Base-by-base conservation (phyloP, 2,797 vertebrate genomes). In the Enteromius trimaculatus region DNA sequence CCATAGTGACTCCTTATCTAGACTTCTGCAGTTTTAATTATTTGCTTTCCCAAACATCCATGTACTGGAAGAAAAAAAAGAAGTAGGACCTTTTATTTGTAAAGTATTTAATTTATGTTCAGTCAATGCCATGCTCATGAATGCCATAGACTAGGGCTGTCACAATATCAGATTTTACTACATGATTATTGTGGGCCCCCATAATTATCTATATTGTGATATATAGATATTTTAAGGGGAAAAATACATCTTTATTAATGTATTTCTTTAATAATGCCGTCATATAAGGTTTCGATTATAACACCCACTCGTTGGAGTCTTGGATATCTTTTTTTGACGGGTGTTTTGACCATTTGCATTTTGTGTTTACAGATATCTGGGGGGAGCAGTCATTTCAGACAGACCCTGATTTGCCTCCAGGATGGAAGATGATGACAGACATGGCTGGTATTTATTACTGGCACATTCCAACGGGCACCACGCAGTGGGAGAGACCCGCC, bases 381-480 rank as follows among this genome's bases (percentile, higher is more conserved):
- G 97, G 95, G 77, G 97, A 98, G 86, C 97, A 97, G 78, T 96
- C 96, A 0, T 98, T 97, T 93, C 97, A 97, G 90, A 98, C 97
- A 0, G 98, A 99, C 90, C 96, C 97, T 1, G 97, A 99, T 88
- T 93, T 99, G 77, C 98, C 98, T 13, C 97, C 98, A 66, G 98
- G 98, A 93, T 99, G 98, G 98, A 99, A 99, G 89, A 98, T 97
- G 92, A 95, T 99, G 93, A 97, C 88, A 47, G 98, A 99, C 86
- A 92, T 98, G 88, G 97, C 97, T 11, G 98, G 97, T 64, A 95
- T 96, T 93, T 99, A 99, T 91, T 99, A 99, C 83, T 99, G 98
- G 98, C 98, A 99, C 92, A 97, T 99, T 93, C 98, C 98, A 58
- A 99, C 98, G 3, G 98, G 98, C 88, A 95, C 98, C 74, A 99